Conservation (phyloP, 1,140 invertebrate genomes). For the Wasmannia auropunctata region DNA sequence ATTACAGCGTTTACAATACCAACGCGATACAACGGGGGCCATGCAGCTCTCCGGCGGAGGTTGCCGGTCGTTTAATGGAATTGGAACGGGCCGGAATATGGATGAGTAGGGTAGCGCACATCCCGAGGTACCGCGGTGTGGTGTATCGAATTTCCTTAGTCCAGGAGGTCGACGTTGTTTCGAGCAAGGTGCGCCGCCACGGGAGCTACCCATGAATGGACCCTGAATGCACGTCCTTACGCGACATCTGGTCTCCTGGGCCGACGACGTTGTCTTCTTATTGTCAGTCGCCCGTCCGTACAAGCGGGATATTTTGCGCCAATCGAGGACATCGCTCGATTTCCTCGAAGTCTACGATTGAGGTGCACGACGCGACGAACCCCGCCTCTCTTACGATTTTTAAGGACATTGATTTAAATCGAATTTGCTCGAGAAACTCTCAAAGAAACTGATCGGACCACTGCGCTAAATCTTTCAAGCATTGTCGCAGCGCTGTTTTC, state of each 20-base stretch:
- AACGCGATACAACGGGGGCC: neutral
- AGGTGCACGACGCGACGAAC: neutral
- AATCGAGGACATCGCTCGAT: neutral
- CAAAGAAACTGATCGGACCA: neutral
- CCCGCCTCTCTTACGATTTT: neutral
- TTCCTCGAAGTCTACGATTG: neutral
- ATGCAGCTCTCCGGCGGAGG: neutral
- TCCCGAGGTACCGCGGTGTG: slow-evolving; percentile 34
- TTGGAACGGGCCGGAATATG: slow-evolving; percentile 59
- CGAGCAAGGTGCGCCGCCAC: slow-evolving; percentile 73
- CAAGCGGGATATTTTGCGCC: slow-evolving; percentile 2
- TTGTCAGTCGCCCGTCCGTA: slow-evolving; percentile 46
- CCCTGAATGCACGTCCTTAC: slow-evolving; percentile 76
- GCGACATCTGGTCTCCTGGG: slow-evolving; percentile 77
- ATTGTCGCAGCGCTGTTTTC: neutral
- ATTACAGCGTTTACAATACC: neutral
- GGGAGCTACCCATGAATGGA: slow-evolving; percentile 74
- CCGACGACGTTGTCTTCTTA: slow-evolving; percentile 60
- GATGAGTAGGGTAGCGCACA: slow-evolving; percentile 55
- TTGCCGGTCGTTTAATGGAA: slow-evolving; percentile 41
- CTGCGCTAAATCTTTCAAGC: neutral
- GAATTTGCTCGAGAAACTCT: neutral
- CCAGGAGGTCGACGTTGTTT: slow-evolving; percentile 75
- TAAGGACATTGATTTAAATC: neutral
- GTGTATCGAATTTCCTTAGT: slow-evolving; percentile 79